A percentile compares a stretch with the other conserved stretches of the same genome.
Evolutionary conservation across 2,888 invertebrate species (phyloP).

Genomic region (Scrobipalpa costella): DNA sequence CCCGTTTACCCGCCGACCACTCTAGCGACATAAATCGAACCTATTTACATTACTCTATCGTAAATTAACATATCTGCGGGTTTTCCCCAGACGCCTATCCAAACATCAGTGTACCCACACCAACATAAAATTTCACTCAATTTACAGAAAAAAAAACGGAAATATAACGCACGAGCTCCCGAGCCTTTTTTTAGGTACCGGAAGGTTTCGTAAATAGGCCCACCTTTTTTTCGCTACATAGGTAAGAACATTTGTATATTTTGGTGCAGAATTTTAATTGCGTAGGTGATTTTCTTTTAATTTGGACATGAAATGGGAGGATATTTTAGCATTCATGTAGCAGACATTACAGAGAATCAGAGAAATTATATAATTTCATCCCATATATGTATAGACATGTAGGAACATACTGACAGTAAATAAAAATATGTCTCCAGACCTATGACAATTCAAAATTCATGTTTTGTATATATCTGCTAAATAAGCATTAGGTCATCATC

Average conservation of each 20-base stretch:
- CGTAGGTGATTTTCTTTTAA: neutral
- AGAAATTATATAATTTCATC: too few species aligned
- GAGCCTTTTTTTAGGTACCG: slow-evolving; percentile 36
- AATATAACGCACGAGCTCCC: slow-evolving; percentile 1
- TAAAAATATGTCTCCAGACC: too few species aligned
- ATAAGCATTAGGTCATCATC: too few species aligned
- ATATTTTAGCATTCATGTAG: neutral
- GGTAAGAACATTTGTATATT: slow-evolving; percentile 1
- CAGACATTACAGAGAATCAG: too few species aligned
- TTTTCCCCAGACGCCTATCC: slow-evolving; percentile 66
- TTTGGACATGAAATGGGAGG: neutral
- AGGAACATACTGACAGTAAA: too few species aligned
- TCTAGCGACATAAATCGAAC: slow-evolving; percentile 73
- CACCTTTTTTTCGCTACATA: neutral
- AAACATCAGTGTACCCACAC: slow-evolving; percentile 48
- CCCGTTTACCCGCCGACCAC: slow-evolving; percentile 60
- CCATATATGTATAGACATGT: too few species aligned
- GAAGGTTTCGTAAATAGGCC: slow-evolving; percentile 4
- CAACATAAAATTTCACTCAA: slow-evolving; percentile 43
- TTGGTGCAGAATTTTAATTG: slow-evolving; percentile 13
- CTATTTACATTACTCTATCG: slow-evolving; percentile 71
- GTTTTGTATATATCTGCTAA: too few species aligned
- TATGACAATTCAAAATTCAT: too few species aligned
- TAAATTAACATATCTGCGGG: slow-evolving; percentile 74
- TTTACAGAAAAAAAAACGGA: slow-evolving; percentile 46